These are phyloP conservation scores for Tortrix viridana DNA, from an alignment of 2,888 invertebrate genomes.

Conservation along the genomic window DNA sequence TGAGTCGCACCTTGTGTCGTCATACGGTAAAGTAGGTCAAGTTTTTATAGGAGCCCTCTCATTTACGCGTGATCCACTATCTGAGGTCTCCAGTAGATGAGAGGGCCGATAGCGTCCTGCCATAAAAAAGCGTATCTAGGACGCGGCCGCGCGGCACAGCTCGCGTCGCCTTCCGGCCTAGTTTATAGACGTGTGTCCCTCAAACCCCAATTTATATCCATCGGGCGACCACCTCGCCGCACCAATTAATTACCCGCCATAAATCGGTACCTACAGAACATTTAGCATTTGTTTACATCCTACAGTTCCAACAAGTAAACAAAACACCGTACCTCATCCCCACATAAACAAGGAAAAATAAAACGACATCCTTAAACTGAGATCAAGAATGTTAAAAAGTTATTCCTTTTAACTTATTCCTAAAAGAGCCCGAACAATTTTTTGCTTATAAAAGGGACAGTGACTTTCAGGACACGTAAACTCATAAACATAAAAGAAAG, in stretches of 20 bases:
- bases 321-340: background rate
- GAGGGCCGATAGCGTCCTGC: constrained; percentile 75
- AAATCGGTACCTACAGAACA: background rate
- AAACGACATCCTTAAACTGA: constrained; percentile 21
- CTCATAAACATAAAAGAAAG: constrained; percentile 66
- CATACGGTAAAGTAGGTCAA: constrained; percentile 62
- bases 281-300: too few species aligned
- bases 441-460: constrained; percentile 42
- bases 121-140: constrained; percentile 79
- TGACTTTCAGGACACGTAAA: constrained; percentile 64
- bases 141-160: constrained; percentile 54
- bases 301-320: background rate
- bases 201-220: constrained; percentile 71
- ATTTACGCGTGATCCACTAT: constrained; percentile 75
- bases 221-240: constrained; percentile 54
- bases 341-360: constrained; percentile 14
- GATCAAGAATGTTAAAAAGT: constrained; percentile 34
- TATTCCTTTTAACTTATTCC: constrained; percentile 42
- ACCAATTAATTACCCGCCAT: constrained; percentile 53
- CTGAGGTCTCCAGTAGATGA: constrained; percentile 74
- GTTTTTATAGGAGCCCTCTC: constrained; percentile 63
- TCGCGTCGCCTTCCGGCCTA: constrained; percentile 70
- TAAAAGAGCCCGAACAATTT: constrained; percentile 43
- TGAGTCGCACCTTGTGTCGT: constrained; percentile 27
- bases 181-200: constrained; percentile 72